phyloP scores from a whole-genome alignment of 2,113 vertebrate genomes.

The Gnathonemus longibarbis region DNA sequence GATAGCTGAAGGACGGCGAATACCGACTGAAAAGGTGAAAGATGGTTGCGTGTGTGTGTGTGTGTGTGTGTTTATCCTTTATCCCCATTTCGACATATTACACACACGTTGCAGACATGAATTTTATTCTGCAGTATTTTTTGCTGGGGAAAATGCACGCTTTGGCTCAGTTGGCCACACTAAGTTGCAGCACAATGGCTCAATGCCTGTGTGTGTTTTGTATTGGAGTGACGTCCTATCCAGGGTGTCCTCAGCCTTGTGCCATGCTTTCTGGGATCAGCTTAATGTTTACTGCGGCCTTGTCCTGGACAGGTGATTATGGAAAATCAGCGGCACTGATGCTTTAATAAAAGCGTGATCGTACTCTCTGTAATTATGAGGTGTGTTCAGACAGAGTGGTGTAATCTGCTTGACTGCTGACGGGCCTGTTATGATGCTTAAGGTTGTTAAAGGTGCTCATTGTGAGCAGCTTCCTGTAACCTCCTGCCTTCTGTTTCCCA shows the following conservation, averaged over 20 bases:
- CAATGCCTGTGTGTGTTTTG: not conserved
- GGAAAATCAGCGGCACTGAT: not conserved
- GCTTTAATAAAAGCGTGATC: not conserved
- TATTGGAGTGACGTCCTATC: not conserved
- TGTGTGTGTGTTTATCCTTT: not conserved
- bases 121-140: not conserved
- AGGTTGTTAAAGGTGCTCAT: not conserved
- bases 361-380: not conserved
- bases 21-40: constrained; percentile 80
- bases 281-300: not conserved
- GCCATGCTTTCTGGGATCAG: not conserved
- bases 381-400: not conserved
- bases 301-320: not conserved
- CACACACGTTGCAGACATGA: not conserved
- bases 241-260: not conserved
- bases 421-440: not conserved
- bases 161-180: not conserved
- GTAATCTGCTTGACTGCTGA: not conserved
- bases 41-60: not conserved
- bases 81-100: not conserved
- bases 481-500: constrained; percentile 30
- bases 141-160: not conserved
- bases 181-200: not conserved
- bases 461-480: not conserved
- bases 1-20: constrained; percentile 85